phyloP scores from a whole-genome alignment of 2,797 vertebrate genomes.

The Simalia tracyae region DNA sequence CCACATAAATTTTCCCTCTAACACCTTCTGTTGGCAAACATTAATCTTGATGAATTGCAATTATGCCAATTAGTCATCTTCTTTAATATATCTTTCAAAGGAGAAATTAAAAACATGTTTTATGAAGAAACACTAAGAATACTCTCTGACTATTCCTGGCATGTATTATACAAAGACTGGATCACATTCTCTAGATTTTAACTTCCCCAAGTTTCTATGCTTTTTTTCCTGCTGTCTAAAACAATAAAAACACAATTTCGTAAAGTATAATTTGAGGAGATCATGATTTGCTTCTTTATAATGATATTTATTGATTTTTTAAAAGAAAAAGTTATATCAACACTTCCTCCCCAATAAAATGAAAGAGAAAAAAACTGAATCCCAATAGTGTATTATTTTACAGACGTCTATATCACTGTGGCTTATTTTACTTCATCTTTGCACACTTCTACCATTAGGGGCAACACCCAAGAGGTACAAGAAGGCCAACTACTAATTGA shows the following conservation, averaged over 20 bases:
- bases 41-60: constrained; percentile 56
- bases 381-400: neutral
- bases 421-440: neutral
- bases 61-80: constrained; percentile 39
- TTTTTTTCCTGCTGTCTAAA: constrained; percentile 7
- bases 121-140: constrained; percentile 38
- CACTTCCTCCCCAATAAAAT: neutral
- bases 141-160: constrained; percentile 49
- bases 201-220: neutral
- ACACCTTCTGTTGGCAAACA: constrained; percentile 70
- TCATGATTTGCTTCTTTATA: neutral
- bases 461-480: neutral
- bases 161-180: constrained; percentile 1
- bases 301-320: neutral
- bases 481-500: neutral
- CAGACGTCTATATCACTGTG: neutral
- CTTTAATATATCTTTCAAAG: constrained; percentile 43
- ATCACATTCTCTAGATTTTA: neutral
- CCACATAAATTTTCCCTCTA: constrained; percentile 70
- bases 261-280: neutral
- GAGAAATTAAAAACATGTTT: constrained; percentile 49
- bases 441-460: neutral
- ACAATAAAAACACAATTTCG: neutral
- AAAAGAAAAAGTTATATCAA: neutral
- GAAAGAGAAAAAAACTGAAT: neutral